Conservation (phyloP, 2,113 vertebrate genomes). For the Mirounga angustirostris region DNA sequence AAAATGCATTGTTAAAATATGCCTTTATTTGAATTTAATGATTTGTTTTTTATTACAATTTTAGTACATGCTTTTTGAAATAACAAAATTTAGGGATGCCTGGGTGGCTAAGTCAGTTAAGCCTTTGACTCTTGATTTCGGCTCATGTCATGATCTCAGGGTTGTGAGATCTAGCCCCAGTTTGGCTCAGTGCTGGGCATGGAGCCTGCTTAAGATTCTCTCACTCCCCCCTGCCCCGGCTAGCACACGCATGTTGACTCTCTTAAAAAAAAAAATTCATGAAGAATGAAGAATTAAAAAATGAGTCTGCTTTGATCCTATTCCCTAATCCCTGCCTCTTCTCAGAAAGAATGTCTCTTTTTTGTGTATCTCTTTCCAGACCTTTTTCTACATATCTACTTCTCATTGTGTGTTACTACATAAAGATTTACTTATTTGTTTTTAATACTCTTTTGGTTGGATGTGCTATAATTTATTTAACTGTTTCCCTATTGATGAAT, state of each 20-base stretch:
- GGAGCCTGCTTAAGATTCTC: background rate
- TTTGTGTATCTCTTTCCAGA: background rate
- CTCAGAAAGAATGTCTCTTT: background rate
- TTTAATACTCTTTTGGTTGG: background rate
- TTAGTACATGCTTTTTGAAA: conserved; percentile 52
- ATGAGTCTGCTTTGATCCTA: background rate
- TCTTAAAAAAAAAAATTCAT: background rate
- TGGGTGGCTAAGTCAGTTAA: background rate
- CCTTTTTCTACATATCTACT: background rate
- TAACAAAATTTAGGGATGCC: background rate
- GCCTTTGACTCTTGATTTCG: too few species aligned
- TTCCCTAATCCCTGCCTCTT: background rate
- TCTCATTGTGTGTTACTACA: background rate
- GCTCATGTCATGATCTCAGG: background rate
- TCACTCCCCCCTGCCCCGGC: too few species aligned
- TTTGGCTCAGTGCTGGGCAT: background rate
- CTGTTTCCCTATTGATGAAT: background rate
- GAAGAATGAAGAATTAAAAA: conserved; percentile 27
- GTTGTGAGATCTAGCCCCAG: background rate
- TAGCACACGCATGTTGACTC: background rate
- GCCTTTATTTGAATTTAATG: conserved; percentile 55
- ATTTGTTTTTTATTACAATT: conserved; percentile 47
- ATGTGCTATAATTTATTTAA: conserved; percentile 11
- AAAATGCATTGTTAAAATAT: conserved; percentile 49
- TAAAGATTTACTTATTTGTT: conserved; percentile 31